Evolutionary conservation across 2,888 invertebrate species (phyloP), one percentile per base, ranked within the genome.

Genomic region (Chesias legatella): DNA sequence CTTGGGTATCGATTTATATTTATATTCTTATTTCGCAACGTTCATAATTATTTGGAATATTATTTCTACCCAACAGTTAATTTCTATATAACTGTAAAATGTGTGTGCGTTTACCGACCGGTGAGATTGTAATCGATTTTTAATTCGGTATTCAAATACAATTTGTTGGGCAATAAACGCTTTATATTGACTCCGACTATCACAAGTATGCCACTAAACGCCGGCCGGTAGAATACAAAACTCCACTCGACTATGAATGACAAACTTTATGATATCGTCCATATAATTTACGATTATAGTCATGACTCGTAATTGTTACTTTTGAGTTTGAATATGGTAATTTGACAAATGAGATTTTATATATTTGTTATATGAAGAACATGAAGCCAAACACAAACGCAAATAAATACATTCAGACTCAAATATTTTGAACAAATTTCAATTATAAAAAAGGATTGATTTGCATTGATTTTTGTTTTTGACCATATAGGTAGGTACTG

Each of bases 111-210:
- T 43, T 30, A 27, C 10, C 38, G 10, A 36, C 36, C 34, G 23
- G 41, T 42, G 40, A 48, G 46, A 38, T 53, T 28, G 34, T 49
- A 49, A 54, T 49, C 43, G 43, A 25, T 43, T 48, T 45, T 40
- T 51, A 51, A 53, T 53, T 51, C 43, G 35, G 44, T 47, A 39
- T 37, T 42, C 43, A 39, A 51, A 49, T 50, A 51, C 51, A 48
- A 47, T 41, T 42, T 6, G 28, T 25, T 11, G 28, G 10, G 36
- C 36, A 26, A 37, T 54, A 51, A 49, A 49, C 32, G 32, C 34
- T 43, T 46, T 40, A 48, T 41, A 37, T 35, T 25, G 29, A 41
- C 21, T 13, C 30, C 20, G 37, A n/a, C n/a, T n/a, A n/a, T n/a
- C n/a, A n/a, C n/a, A n/a, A 47, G 51, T 43, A 43, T 36, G 40